Base-by-base conservation (phyloP, 2,113 vertebrate genomes). In the Apteryx owenii region DNA sequence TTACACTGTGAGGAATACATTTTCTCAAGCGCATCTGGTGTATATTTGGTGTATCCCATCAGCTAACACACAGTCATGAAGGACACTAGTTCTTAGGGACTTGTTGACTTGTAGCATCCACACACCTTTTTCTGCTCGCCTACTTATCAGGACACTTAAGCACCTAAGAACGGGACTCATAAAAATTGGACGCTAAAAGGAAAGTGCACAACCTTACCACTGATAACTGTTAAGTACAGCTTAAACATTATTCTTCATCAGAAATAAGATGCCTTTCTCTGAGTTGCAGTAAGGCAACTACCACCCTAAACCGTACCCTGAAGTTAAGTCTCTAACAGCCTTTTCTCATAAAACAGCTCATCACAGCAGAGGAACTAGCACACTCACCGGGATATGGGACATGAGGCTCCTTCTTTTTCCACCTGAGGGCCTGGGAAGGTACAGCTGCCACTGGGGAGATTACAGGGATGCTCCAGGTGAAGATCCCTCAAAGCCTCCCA, bases 21-120 rank as follows among this genome's bases (percentile, higher is more conserved):
- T 92, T 85, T 62, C 60, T 62, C 54, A 70, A 48, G 44, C 1
- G 6, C 15, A 50, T 12, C 44, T 50, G 31, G 22, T 10, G n/a
- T 15, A 10, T 11, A 28, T 1, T 0, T 29, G 44, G 40, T 60
- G 62, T 10, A 75, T n/a, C 36, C 36, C 29, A 6, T 62, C 10
- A 53, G 8, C 17, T 62, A 78, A 53, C 2, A 50, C 33, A 10
- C 16, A n/a, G 50, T 7, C 25, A 12, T 13, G 48, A 48, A 6
- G 48, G 22, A 81, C 36, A 16, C 22, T 12, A 29, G n/a, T 38
- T 91, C 54, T 61, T 6, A 36, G 77, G 48, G 33, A 83, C 0
- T 0, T 23, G 25, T 15, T 68, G 1, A 0, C 66, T 62, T 50
- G 51, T 53, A 48, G 36, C 58, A 15, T 4, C 58, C 46, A 56